These are phyloP conservation scores for Fringilla coelebs DNA, from an alignment of 2,797 vertebrate species.

Conservation along the genomic window DNA sequence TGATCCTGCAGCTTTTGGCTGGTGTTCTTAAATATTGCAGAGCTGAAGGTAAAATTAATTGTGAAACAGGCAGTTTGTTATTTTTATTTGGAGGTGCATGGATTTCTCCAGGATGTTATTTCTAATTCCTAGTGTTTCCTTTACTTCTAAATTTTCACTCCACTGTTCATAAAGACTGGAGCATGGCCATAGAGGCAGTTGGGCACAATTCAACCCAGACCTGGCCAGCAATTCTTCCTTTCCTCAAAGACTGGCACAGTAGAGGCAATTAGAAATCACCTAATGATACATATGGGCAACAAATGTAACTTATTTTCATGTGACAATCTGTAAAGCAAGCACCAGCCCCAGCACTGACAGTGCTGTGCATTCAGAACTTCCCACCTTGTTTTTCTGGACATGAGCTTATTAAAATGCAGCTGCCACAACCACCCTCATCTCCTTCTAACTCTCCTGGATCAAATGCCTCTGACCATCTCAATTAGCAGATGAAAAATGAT, in stretches of 20 bases:
- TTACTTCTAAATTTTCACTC: neutral
- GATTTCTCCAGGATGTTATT: neutral
- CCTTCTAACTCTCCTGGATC: neutral
- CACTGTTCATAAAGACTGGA: neutral
- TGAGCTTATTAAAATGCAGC: neutral
- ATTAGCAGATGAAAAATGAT: neutral
- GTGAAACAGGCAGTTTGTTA: neutral
- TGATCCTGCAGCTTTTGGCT: neutral
- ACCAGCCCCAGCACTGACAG: neutral
- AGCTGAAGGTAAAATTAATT: neutral
- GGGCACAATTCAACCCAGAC: neutral
- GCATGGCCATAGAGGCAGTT: accelerated
- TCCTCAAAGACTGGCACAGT: neutral
- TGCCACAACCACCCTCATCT: neutral
- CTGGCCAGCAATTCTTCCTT: neutral
- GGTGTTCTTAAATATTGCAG: neutral
- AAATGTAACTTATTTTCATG: neutral
- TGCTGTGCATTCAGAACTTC: neutral
- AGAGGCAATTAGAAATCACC: neutral
- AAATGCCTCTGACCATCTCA: neutral
- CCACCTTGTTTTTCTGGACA: neutral
- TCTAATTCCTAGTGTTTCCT: neutral
- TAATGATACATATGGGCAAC: neutral
- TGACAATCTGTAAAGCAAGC: neutral
- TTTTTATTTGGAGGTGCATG: neutral